A percentile compares a stretch with the other conserved stretches of the same genome.
Evolutionary conservation across 1,140 invertebrate species (phyloP).

Genomic region (Brachionus rubens): DNA sequence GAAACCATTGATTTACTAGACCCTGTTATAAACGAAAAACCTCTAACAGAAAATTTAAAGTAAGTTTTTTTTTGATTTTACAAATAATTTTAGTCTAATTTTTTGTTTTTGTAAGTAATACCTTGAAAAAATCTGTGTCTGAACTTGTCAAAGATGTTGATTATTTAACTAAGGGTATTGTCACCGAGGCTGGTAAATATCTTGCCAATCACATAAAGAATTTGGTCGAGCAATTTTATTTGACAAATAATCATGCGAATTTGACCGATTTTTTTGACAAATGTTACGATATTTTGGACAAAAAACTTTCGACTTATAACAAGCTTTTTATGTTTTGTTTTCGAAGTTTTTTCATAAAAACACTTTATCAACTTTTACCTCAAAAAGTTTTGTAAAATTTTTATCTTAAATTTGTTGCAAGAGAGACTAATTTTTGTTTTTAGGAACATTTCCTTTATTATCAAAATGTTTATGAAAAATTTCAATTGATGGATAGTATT

Average conservation of each 20-base stretch:
- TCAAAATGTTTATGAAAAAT: conserved; percentile 1
- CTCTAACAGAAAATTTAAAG: background rate
- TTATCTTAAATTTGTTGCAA: background rate
- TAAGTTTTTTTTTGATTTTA: background rate
- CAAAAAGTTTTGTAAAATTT: background rate
- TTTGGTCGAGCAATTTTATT: background rate
- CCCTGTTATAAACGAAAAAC: background rate
- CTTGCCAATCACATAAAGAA: background rate
- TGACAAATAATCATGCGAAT: background rate
- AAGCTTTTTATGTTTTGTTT: conserved; percentile 4
- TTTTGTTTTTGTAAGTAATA: background rate
- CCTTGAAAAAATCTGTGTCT: background rate
- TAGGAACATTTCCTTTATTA: background rate
- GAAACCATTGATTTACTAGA: background rate
- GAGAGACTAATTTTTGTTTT: background rate
- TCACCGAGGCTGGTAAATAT: background rate
- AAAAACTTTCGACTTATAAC: background rate
- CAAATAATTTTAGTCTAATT: background rate
- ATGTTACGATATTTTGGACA: background rate
- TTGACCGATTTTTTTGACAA: conserved; percentile 27
- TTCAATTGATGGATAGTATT: background rate
- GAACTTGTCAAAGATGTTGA: background rate
- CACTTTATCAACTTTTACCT: background rate
- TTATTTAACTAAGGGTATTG: background rate
- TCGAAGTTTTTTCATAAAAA: conserved; percentile 2